phyloP scores from a whole-genome alignment of 2,888 invertebrate genomes.

The Erpobdella octoculata region DNA sequence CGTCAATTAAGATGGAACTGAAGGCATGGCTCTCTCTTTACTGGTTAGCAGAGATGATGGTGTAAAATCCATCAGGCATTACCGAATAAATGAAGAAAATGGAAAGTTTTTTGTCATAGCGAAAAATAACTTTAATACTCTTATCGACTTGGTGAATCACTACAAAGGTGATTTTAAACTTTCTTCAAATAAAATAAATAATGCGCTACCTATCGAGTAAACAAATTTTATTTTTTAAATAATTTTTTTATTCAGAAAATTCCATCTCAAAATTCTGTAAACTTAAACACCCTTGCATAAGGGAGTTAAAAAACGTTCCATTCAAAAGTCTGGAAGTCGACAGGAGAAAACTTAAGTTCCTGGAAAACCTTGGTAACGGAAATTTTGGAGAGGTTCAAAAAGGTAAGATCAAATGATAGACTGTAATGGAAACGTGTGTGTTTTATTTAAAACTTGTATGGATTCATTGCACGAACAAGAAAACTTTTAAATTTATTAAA shows the following conservation, averaged over 20 bases:
- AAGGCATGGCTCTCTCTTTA: slow-evolving; percentile 37
- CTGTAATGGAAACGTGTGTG: no score
- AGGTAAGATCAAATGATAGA: no score
- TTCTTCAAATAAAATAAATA: no score
- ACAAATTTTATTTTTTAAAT: neutral
- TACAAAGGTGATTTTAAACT: slow-evolving; percentile 71
- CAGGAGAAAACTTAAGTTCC: slow-evolving; percentile 75
- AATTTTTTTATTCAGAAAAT: neutral
- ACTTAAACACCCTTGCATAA: slow-evolving; percentile 83
- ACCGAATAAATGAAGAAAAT: slow-evolving; percentile 63
- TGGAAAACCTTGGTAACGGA: slow-evolving; percentile 82
- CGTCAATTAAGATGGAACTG: no score
- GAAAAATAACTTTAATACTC: neutral
- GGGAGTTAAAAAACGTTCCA: slow-evolving; percentile 80
- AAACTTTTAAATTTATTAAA: no score
- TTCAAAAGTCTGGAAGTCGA: slow-evolving; percentile 99
- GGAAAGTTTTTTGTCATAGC: neutral
- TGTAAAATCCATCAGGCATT: slow-evolving; percentile 59
- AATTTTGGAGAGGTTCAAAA: slow-evolving; percentile 94
- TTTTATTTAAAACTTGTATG: no score
- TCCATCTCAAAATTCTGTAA: slow-evolving; percentile 59
- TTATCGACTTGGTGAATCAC: slow-evolving; percentile 85
- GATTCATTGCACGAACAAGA: no score
- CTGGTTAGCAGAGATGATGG: slow-evolving; percentile 28
- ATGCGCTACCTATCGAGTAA: neutral